Conservation (phyloP, 1,140 invertebrate genomes). For the Paracyclopina nana region DNA sequence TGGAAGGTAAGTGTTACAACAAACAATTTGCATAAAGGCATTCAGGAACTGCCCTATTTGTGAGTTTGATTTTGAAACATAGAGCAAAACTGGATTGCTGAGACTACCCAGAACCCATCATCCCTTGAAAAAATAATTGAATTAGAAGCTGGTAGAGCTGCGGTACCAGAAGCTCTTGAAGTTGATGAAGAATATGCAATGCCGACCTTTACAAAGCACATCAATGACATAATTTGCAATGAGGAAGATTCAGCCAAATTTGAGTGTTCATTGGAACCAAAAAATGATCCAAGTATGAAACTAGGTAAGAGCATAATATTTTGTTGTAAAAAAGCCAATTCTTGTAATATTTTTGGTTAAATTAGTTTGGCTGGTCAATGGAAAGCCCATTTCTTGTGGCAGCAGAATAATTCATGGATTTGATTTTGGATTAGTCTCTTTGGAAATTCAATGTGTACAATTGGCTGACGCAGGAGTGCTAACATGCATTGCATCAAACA, state of each 20-base stretch:
- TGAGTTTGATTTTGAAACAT: too few species aligned
- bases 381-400: constrained; percentile 22
- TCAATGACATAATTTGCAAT: constrained; percentile 69
- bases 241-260: constrained; percentile 83
- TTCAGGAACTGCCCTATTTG: too few species aligned
- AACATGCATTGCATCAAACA: constrained; percentile 68
- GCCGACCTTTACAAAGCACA: constrained; percentile 68
- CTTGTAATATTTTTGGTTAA: not conserved
- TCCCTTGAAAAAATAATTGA: too few species aligned
- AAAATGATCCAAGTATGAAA: constrained; percentile 78
- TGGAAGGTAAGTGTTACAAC: constrained; percentile 34
- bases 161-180: too few species aligned
- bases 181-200: constrained; percentile 45
- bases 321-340: not conserved
- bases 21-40: not conserved
- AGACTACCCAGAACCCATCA: too few species aligned
- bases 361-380: constrained; percentile 14
- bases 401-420: constrained; percentile 64
- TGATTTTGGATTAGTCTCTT: constrained; percentile 77
- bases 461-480: constrained; percentile 85
- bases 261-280: constrained; percentile 79
- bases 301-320: constrained; percentile 31
- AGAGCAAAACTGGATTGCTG: too few species aligned
- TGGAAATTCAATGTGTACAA: constrained; percentile 70
- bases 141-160: too few species aligned